These are phyloP conservation scores for Gallirallus australis DNA, from an alignment of 2,797 vertebrate species.

Conservation along the genomic window DNA sequence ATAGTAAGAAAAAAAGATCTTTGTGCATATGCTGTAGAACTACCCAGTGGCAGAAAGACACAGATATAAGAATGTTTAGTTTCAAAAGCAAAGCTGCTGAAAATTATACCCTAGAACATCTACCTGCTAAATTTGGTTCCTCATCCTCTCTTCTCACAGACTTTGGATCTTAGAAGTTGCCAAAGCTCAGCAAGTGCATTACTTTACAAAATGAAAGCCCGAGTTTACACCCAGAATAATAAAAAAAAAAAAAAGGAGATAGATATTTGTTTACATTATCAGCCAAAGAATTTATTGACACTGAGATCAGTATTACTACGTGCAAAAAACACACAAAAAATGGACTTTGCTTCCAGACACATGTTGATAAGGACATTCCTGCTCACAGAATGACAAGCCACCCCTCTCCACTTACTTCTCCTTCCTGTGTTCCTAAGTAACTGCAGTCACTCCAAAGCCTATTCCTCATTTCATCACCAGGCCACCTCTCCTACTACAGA, in stretches of 20 bases:
- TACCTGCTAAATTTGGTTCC: conserved; percentile 38
- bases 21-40: not conserved
- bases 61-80: not conserved
- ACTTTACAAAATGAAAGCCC: not conserved
- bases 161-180: not conserved
- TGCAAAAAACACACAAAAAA: not conserved
- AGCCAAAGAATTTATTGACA: not conserved
- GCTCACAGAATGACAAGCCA: not conserved
- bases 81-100: conserved; percentile 26
- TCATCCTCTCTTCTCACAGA: not conserved
- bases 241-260: not conserved
- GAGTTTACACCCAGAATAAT: not conserved
- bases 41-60: not conserved
- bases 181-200: not conserved
- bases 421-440: not conserved
- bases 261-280: not conserved
- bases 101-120: conserved; percentile 14
- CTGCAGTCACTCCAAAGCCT: not conserved
- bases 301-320: not conserved
- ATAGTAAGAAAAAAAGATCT: not conserved
- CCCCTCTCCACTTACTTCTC: not conserved
- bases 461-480: not conserved
- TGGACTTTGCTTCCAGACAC: not conserved
- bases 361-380: not conserved
- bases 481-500: not conserved